Percentiles rank a stretch among this genome's conserved stretches.
These are phyloP conservation scores for Epinotia nisella DNA, from an alignment of 2,888 invertebrate genomes.

Conservation along the genomic window DNA sequence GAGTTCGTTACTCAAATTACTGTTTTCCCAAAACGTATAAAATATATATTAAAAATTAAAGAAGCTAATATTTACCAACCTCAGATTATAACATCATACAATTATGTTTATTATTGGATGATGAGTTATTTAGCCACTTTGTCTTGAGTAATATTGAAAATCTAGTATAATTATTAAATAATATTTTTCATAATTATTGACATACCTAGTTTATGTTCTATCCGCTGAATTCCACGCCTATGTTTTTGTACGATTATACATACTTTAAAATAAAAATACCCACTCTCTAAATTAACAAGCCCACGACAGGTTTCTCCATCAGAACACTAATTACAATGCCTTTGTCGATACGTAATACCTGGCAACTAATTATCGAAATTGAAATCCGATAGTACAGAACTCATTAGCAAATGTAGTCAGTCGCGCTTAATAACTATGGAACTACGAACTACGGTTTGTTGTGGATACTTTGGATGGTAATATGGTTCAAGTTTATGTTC, in stretches of 20 bases:
- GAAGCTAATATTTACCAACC: too few species aligned
- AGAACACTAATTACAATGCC: conserved; percentile 26
- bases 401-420: conserved; percentile 36
- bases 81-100: too few species aligned
- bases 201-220: too few species aligned
- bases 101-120: too few species aligned
- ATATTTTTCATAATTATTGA: too few species aligned
- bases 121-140: too few species aligned
- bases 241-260: neutral
- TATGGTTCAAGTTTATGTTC: neutral
- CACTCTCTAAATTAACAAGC: neutral
- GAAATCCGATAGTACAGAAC: conserved; percentile 29
- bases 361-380: conserved; percentile 31
- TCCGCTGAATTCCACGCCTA: neutral
- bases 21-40: too few species aligned
- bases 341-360: conserved; percentile 25
- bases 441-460: neutral
- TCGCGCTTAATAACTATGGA: neutral
- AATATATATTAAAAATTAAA: too few species aligned
- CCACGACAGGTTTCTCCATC: neutral
- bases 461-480: neutral
- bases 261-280: neutral
- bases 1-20: too few species aligned
- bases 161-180: too few species aligned
- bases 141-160: too few species aligned